Conservation (phyloP, 2,113 vertebrate genomes). For the Lucifuga dentata region DNA sequence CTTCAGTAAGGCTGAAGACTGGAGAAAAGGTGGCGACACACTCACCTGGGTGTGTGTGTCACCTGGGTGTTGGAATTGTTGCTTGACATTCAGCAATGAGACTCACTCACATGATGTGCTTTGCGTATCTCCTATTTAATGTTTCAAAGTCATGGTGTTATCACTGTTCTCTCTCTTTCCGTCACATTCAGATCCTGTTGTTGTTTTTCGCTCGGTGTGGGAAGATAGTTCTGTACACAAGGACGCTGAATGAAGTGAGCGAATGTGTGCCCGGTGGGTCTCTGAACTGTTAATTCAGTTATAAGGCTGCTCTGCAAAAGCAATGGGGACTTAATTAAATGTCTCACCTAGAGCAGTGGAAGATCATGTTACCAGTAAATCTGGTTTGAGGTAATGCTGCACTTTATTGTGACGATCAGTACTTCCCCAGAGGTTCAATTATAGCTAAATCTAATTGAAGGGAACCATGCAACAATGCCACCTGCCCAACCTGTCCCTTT, state of each 20-base stretch:
- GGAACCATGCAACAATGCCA: constrained; percentile 69
- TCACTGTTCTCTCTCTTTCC: constrained; percentile 13
- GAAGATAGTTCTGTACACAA: constrained; percentile 36
- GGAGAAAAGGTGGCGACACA: constrained; percentile 35
- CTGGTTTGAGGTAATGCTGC: constrained; percentile 77
- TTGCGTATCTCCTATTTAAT: constrained; percentile 36
- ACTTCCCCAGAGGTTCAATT: constrained; percentile 73
- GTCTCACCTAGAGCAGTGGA: constrained; percentile 74
- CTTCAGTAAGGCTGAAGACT: constrained; percentile 40
- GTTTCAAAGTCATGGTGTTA: constrained; percentile 30
- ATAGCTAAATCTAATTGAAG: constrained; percentile 76
- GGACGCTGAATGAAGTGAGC: constrained; percentile 43
- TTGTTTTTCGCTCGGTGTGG: constrained; percentile 38
- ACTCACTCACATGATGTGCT: too few relatives aligned
- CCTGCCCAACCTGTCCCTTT: constrained; percentile 57
- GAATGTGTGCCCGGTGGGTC: constrained; percentile 59
- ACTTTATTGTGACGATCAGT: constrained; percentile 79
- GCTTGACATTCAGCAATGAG: too few relatives aligned
- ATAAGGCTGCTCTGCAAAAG: constrained; percentile 73
- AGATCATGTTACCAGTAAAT: constrained; percentile 77
- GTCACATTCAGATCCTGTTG: constrained; percentile 31
- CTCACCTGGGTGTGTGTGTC: constrained; percentile 17
- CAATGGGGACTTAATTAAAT: constrained; percentile 81
- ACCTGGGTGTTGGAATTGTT: too few relatives aligned
- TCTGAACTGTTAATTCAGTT: constrained; percentile 73